Conservation (phyloP, 2,888 invertebrate genomes). For the Drepana falcataria region DNA sequence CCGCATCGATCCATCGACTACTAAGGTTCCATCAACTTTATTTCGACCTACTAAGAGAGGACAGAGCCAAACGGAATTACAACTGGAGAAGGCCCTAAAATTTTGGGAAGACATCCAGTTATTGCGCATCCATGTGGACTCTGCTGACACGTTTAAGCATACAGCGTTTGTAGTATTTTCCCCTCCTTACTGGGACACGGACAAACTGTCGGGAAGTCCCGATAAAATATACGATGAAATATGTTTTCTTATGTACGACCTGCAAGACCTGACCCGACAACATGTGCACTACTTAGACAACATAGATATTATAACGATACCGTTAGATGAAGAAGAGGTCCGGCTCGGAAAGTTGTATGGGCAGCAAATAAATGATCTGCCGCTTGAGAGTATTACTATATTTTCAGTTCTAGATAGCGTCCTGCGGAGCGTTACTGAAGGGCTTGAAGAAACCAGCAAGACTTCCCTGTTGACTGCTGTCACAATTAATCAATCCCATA, state of each 20-base stretch:
- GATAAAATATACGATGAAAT: conserved; percentile 73
- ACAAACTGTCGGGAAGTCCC: conserved; percentile 43
- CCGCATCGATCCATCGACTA: conserved; percentile 43
- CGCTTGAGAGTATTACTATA: conserved; percentile 54
- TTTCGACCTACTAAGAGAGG: conserved; percentile 52
- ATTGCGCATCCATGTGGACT: conserved; percentile 43
- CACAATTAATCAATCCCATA: conserved; percentile 22
- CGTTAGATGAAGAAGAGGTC: conserved; percentile 28
- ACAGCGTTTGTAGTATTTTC: conserved; percentile 65
- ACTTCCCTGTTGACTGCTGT: conserved; percentile 32
- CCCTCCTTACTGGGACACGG: conserved; percentile 55
- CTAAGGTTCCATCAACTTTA: conserved; percentile 44
- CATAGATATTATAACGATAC: conserved; percentile 57
- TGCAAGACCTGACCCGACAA: conserved; percentile 72
- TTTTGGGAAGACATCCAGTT: conserved; percentile 63
- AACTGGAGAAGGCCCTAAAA: conserved; percentile 42
- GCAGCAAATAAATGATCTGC: conserved; percentile 37
- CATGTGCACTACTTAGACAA: conserved; percentile 66
- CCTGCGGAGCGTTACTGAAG: conserved; percentile 36
- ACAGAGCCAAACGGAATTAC: conserved; percentile 56
- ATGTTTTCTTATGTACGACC: conserved; percentile 71
- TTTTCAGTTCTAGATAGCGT: conserved; percentile 58
- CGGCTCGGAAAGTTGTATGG: conserved; percentile 31
- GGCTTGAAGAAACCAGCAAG: conserved; percentile 27
- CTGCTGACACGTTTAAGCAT: conserved; percentile 48